Evolutionary conservation across 2,113 vertebrate species (phyloP).

Genomic region (Bungarus multicinctus): DNA sequence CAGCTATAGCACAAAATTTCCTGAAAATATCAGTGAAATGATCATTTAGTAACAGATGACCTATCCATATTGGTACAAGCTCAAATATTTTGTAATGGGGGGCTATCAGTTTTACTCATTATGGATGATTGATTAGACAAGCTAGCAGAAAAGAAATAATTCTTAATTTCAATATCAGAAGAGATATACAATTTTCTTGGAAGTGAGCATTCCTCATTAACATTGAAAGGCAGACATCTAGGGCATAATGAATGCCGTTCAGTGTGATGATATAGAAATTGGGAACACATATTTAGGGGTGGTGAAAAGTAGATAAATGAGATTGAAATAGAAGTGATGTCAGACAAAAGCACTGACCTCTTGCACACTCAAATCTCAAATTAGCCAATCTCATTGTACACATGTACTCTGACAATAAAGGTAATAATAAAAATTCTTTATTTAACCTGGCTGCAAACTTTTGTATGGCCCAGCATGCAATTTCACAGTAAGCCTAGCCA

Average conservation of each 20-base stretch:
- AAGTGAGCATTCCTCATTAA: neutral
- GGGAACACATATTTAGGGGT: neutral
- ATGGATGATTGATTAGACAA: neutral
- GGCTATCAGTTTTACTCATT: neutral
- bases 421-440: neutral
- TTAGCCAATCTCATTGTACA: too few relatives aligned
- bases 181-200: neutral
- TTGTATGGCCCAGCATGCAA: neutral
- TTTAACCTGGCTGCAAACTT: neutral
- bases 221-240: neutral
- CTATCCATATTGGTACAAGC: neutral
- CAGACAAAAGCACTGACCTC: neutral
- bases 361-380: neutral
- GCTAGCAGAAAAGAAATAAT: neutral
- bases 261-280: neutral
- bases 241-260: neutral
- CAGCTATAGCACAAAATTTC: neutral
- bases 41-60: neutral
- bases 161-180: neutral
- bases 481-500: neutral
- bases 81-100: neutral
- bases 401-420: too few relatives aligned
- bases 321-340: neutral
- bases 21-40: neutral
- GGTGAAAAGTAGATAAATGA: neutral